Base-by-base conservation (phyloP, 2,113 vertebrate genomes). In the Phoenicopterus ruber region DNA sequence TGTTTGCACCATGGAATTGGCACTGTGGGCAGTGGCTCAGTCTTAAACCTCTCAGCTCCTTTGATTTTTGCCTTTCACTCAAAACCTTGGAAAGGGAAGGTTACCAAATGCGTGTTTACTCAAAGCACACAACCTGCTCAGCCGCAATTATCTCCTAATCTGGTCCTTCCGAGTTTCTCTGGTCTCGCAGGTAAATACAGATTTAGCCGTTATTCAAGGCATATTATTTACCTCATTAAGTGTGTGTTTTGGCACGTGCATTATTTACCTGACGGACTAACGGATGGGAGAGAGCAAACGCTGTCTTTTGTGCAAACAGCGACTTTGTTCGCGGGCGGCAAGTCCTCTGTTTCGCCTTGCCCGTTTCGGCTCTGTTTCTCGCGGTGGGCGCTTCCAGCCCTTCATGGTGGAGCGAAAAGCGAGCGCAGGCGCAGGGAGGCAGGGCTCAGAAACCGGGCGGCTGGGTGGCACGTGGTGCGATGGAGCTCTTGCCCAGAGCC, bases 211-310 rank as follows among this genome's bases (percentile, higher is more conserved):
- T 98, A 96, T 97, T 98, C 97, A 83, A 97, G 98, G 97, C 98
- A 90, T 98, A 97, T 98, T 98, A 98, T 98, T 98, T 98, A 97
- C 97, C 97, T 98, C 98, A 98, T 98, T 98, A 98, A 98, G 96
- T 98, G 97, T 98, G 97, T 98, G 94, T 98, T 98, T 98, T 98
- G 98, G 98, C 98, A 98, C 94, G 92, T 97, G 97, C 92, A 80
- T 98, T 98, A 98, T 98, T 98, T 98, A 98, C 98, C 96, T 98
- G 98, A 93, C 28, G 31, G 97, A 97, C 97, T 98, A 97, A 97
- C 47, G 92, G 96, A 94, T 98, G 97, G 97, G 96, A 94, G 96
- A 97, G 95, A 98, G 96, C 96, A 97, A 94, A 97, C 73, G 97
- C 96, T 96, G 95, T 91, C 97, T 97, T 95, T 97, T 97, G 95